A percentile compares a stretch with the other conserved stretches of the same genome.
These are phyloP conservation scores for Camelus dromedarius DNA, from an alignment of 2,113 vertebrate species.

Conservation along the genomic window DNA sequence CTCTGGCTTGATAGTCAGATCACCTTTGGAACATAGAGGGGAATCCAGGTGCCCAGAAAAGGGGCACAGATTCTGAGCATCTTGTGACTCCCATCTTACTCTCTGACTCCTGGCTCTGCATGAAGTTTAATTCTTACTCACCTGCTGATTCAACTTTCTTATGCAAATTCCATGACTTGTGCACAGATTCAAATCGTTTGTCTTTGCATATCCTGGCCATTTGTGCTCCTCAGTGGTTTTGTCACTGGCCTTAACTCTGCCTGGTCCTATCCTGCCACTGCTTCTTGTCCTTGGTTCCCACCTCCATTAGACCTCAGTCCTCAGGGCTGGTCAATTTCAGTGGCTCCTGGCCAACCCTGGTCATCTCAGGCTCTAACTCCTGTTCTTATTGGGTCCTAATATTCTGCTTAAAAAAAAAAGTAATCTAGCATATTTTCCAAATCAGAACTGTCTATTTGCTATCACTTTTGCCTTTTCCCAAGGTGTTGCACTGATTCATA, in stretches of 20 bases:
- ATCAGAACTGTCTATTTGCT: background rate
- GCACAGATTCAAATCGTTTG: background rate
- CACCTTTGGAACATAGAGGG: background rate
- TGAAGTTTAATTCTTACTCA: background rate
- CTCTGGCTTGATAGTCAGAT: background rate
- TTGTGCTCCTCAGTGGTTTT: background rate
- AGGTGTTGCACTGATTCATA: background rate
- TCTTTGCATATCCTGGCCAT: background rate
- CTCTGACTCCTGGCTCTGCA: background rate
- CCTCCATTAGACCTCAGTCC: background rate
- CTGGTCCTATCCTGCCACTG: background rate
- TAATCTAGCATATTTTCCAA: background rate
- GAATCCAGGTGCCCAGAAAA: background rate
- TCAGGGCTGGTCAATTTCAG: background rate
- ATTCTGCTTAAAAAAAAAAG: background rate
- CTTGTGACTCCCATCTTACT: background rate
- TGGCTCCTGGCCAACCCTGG: background rate
- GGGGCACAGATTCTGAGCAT: background rate
- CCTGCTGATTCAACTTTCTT: background rate
- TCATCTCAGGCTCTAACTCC: background rate
- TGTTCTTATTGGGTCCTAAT: background rate
- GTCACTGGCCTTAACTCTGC: background rate
- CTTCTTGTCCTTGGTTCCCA: background rate
- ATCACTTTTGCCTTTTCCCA: background rate
- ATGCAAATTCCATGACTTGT: background rate